Conservation (phyloP, 2,888 invertebrate species). For the Noctua janthe region DNA sequence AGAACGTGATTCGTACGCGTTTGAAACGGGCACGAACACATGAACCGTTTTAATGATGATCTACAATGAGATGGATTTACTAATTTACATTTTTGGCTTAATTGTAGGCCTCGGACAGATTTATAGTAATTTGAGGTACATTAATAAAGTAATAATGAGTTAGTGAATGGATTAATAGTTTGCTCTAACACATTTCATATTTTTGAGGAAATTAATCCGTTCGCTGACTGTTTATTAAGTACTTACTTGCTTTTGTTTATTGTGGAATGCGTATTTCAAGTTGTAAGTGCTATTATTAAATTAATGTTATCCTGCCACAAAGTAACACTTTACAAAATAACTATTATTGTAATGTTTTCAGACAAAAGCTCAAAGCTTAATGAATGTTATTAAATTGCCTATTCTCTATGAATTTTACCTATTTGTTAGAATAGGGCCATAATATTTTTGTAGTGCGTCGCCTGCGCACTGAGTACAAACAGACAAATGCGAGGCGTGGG, state of each 20-base stretch:
- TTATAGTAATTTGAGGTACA: conserved; percentile 35
- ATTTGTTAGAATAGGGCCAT: conserved; percentile 44
- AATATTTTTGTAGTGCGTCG: conserved; percentile 60
- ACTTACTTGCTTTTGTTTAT: background rate
- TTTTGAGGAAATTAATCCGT: conserved; percentile 14
- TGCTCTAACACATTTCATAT: conserved; percentile 16
- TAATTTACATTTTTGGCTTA: conserved; percentile 45
- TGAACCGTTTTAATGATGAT: conserved; percentile 60
- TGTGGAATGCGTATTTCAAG: background rate
- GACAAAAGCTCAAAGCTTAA: background rate
- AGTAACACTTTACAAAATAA: background rate
- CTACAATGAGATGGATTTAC: conserved; percentile 36
- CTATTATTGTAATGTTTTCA: background rate
- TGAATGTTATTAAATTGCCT: background rate
- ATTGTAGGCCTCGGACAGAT: conserved; percentile 40
- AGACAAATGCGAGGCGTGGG: conserved; percentile 76
- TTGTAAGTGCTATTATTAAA: background rate
- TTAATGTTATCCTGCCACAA: background rate
- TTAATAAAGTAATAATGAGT: conserved; percentile 42
- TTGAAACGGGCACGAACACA: conserved; percentile 51
- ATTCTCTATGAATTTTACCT: conserved; percentile 25
- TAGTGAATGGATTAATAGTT: conserved; percentile 31
- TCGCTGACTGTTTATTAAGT: background rate
- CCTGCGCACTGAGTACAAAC: conserved; percentile 64
- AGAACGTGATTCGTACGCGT: conserved; percentile 53